These are phyloP conservation scores for Peromyscus eremicus DNA, from an alignment of 2,797 vertebrate species.

Conservation along the genomic window DNA sequence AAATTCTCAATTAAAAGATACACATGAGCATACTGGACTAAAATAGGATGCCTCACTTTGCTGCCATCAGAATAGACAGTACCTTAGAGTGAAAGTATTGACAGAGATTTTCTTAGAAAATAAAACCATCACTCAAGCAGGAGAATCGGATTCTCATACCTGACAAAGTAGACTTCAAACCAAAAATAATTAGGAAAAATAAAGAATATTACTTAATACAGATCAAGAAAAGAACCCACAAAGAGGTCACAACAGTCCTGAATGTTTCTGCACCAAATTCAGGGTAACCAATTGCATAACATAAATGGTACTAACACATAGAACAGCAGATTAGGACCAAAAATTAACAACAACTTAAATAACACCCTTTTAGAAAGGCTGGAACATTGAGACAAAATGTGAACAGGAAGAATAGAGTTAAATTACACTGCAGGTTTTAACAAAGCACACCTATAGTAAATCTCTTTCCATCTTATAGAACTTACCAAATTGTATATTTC, in stretches of 20 bases:
- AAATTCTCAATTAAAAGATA: background rate
- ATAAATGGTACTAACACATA: background rate
- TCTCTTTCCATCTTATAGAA: background rate
- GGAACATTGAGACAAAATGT: background rate
- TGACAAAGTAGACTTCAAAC: background rate
- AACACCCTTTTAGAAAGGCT: background rate
- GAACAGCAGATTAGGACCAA: accelerated
- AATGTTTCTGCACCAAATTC: background rate
- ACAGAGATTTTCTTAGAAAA: background rate
- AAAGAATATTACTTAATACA: background rate
- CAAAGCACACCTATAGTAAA: background rate
- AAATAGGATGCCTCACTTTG: background rate
- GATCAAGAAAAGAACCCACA: no score
- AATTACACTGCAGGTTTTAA: background rate
- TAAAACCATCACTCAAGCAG: background rate
- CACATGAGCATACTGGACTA: background rate
- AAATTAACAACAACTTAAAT: background rate
- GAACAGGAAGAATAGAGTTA: background rate
- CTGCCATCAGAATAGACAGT: background rate
- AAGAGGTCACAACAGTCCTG: background rate
- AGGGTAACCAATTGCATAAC: background rate
- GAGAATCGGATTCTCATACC: no score
- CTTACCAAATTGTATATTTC: background rate
- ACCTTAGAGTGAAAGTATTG: background rate
- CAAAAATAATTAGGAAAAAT: no score